Base-by-base conservation (phyloP, 64 coral and sea anemone species). In the Actinia tenebrosa region DNA sequence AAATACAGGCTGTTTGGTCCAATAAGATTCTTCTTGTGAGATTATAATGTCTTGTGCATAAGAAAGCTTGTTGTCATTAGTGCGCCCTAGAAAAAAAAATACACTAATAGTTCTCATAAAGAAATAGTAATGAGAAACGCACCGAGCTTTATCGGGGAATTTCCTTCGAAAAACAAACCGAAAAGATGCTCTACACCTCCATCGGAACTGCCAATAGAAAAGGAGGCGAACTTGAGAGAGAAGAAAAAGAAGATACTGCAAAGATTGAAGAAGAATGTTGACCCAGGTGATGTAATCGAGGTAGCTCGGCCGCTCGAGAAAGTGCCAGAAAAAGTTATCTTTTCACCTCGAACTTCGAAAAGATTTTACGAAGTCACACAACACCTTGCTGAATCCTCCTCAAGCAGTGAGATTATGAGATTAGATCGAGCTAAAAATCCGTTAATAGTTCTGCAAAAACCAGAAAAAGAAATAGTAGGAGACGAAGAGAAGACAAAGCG, bases 191-290 rank as follows among this genome's bases (percentile, higher is more conserved):
- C 63, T 56, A 22, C 47, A 5, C 62, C 53, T 63, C 80, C 89
- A 14, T 45, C 78, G 8, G 55, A 91, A 56, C 56, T 91, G 10
- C 84, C 84, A n/a, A 91, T 91, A 66, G 89, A 91, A 61, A 91
- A 25, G 64, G 84, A 91, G 25, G 89, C 89, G 14, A 77, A 87
- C 19, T 53, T 91, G 59, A 85, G 89, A 43, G 84, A 91, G 64
- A 63, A 68, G 56, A 87, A 63, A 20, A 91, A 91, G 60, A 55
- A 81, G 78, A 91, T 91, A 87, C 18, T 91, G 80, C 89, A 91
- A 22, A 84, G 89, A 25, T 87, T 91, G 47, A 91, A 91, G 23
- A 71, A 87, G 66, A 91, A 87, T 14, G 61, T 79, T 6, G 89
- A 91, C 80, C 84, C 64, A n/a, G 5, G 46, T 25, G 60, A 61